phyloP scores from a whole-genome alignment of 1,140 invertebrate species.

The Meteorus sp. region DNA sequence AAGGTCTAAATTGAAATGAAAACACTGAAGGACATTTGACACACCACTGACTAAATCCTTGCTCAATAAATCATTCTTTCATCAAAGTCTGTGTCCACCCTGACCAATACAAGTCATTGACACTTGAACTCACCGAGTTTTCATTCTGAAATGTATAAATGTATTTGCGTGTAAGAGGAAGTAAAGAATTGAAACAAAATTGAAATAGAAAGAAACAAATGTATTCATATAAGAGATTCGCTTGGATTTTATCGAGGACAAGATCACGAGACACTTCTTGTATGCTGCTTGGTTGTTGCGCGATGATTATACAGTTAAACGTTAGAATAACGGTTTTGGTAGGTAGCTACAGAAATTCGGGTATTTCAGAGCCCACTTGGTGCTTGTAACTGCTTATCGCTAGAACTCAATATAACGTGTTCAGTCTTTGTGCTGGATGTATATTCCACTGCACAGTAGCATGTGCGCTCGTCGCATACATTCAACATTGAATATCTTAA shows the following conservation, averaged over 20 bases:
- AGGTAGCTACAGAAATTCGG: slow-evolving; percentile 37
- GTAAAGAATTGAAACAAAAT: background rate
- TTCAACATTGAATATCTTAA: too few species aligned
- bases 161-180: background rate
- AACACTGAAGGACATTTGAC: slow-evolving; percentile 45
- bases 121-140: slow-evolving; percentile 15
- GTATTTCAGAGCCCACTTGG: slow-evolving; percentile 24
- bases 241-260: slow-evolving; percentile 18
- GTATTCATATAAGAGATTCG: slow-evolving; percentile 17
- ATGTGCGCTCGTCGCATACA: too few species aligned
- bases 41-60: slow-evolving; percentile 36
- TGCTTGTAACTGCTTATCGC: slow-evolving; percentile 12
- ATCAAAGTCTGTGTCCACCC: background rate
- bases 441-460: too few species aligned
- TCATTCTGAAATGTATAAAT: background rate
- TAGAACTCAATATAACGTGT: slow-evolving; percentile 25
- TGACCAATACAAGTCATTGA: slow-evolving; percentile 9
- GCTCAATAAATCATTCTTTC: slow-evolving; percentile 30
- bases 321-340: slow-evolving; percentile 42
- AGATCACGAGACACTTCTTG: slow-evolving; percentile 22
- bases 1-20: slow-evolving; percentile 42
- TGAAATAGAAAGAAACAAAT: background rate
- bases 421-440: too few species aligned
- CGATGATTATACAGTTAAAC: slow-evolving; percentile 40
- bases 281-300: slow-evolving; percentile 16